Evolutionary conservation across 2,888 invertebrate genomes (phyloP).

Genomic region (Lymantria dispar): DNA sequence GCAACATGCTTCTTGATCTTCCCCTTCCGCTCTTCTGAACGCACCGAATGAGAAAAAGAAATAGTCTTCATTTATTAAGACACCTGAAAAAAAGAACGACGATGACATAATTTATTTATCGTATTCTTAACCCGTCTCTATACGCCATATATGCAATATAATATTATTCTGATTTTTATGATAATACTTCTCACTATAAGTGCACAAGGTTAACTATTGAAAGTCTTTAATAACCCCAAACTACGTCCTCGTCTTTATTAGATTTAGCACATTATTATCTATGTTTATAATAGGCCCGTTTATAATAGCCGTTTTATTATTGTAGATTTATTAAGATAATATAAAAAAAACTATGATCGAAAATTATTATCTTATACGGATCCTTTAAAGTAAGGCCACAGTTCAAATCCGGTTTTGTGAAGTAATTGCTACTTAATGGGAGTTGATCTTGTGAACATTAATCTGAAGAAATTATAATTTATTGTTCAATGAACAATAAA

Average conservation of each 20-base stretch:
- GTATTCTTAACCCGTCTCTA: no score
- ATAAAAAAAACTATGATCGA: conserved; percentile 8
- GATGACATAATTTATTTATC: no score
- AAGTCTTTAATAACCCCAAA: background rate
- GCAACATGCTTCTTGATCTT: no score
- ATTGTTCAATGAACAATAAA: conserved; percentile 29
- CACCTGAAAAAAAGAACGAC: no score
- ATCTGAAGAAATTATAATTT: conserved; percentile 37
- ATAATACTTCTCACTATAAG: no score
- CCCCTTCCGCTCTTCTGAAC: no score
- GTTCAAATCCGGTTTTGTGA: conserved; percentile 27
- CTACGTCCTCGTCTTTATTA: conserved; percentile 1
- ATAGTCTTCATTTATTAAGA: no score
- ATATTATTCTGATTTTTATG: no score
- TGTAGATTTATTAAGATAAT: conserved; percentile 11
- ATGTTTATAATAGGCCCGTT: conserved; percentile 1
- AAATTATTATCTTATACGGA: conserved; percentile 26
- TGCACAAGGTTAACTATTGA: background rate
- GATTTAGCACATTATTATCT: background rate
- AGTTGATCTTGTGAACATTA: conserved; percentile 32
- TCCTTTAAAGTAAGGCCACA: conserved; percentile 21
- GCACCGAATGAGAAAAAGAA: no score
- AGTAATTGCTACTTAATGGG: conserved; percentile 35
- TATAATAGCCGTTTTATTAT: conserved; percentile 7
- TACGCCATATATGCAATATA: no score